Conservation (phyloP, 2,113 vertebrate species). For the Cheirogaleus medius region DNA sequence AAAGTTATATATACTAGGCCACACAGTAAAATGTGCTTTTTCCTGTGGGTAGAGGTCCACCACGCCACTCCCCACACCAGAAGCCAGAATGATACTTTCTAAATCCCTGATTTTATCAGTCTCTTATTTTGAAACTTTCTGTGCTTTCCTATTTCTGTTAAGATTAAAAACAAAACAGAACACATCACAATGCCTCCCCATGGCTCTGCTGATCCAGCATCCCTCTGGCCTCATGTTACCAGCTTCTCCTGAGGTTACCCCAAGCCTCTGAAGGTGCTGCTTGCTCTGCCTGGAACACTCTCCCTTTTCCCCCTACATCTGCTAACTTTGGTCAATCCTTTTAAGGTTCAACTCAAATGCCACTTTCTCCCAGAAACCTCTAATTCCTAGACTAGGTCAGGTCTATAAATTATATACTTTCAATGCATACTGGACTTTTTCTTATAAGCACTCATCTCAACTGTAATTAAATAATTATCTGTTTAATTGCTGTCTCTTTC, state of each 20-base stretch:
- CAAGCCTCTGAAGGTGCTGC: neutral
- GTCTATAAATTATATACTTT: neutral
- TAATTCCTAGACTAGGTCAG: neutral
- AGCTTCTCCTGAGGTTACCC: neutral
- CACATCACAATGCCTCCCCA: neutral
- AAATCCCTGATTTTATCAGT: neutral
- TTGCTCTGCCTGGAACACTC: neutral
- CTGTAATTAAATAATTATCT: neutral
- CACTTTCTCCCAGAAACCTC: neutral
- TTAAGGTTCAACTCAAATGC: neutral
- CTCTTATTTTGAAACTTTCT: neutral
- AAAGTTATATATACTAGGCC: neutral
- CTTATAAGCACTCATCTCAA: neutral
- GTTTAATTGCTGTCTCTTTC: neutral
- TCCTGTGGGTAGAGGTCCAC: neutral
- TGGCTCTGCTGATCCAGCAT: neutral
- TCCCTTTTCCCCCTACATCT: neutral
- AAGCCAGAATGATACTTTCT: neutral
- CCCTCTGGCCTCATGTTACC: neutral
- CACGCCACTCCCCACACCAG: neutral
- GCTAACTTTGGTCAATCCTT: neutral
- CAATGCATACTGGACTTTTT: neutral
- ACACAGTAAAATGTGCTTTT: neutral
- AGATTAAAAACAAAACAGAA: neutral
- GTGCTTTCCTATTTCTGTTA: slow-evolving; percentile 3